These are phyloP conservation scores for Ptychochromis oligacanthus DNA, from an alignment of 2,113 vertebrate genomes.

Conservation along the genomic window DNA sequence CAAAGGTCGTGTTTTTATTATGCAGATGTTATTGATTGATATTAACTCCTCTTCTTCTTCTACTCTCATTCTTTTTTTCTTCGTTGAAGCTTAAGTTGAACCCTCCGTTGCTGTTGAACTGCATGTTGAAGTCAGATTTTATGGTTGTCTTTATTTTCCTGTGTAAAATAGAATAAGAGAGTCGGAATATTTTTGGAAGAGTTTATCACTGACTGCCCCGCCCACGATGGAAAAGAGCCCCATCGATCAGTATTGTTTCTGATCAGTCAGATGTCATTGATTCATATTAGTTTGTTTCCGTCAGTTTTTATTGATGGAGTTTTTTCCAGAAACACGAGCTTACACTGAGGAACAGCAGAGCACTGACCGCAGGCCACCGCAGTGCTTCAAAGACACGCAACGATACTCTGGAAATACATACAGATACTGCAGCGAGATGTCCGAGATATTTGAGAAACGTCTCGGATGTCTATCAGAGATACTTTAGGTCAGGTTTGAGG, in stretches of 20 bases:
- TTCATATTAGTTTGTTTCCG: not conserved
- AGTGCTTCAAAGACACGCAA: not conserved
- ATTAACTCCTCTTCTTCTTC: constrained; percentile 34
- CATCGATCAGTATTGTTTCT: not conserved
- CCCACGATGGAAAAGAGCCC: not conserved
- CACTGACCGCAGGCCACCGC: no score
- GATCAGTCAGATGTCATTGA: not conserved
- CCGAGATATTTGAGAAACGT: not conserved
- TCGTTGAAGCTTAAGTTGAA: constrained; percentile 8
- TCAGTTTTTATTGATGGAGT: not conserved
- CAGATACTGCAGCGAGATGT: not conserved
- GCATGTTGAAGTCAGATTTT: constrained; percentile 45
- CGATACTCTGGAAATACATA: not conserved
- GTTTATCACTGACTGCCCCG: constrained; percentile 27
- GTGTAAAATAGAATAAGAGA: constrained; percentile 31
- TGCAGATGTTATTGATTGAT: constrained; percentile 19
- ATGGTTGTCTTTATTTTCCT: constrained; percentile 38
- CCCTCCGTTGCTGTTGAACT: constrained; percentile 18
- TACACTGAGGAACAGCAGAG: not conserved
- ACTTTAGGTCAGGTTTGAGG: not conserved
- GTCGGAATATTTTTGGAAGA: constrained; percentile 55
- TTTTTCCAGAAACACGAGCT: not conserved
- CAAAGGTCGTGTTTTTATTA: constrained; percentile 40
- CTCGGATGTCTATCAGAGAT: not conserved
- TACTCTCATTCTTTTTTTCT: constrained; percentile 34